These are phyloP conservation scores for Euplagia quadripunctaria DNA, from an alignment of 2,888 invertebrate species.

Conservation along the genomic window DNA sequence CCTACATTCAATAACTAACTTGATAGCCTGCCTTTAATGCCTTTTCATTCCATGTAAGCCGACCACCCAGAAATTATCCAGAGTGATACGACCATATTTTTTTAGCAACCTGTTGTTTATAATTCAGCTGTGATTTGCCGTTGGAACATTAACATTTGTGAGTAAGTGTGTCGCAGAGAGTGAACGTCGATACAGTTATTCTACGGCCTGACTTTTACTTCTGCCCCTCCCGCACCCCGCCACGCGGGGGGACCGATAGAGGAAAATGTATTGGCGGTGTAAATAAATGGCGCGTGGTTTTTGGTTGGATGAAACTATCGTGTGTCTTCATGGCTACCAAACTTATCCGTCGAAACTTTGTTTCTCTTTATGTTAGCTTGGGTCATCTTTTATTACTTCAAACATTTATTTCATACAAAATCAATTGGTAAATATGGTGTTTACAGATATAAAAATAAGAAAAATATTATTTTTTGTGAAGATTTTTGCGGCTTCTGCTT, in stretches of 20 bases:
- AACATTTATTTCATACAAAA: neutral
- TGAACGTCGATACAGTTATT: constrained; percentile 80
- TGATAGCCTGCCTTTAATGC: neutral
- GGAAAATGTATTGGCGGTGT: constrained; percentile 17
- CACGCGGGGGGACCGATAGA: constrained; percentile 13
- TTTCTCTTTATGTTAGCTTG: neutral
- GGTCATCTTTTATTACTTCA: neutral
- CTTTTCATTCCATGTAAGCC: constrained; percentile 9
- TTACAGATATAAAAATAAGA: neutral
- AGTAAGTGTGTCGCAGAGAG: constrained; percentile 74
- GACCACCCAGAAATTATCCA: constrained; percentile 1
- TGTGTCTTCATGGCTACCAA: neutral
- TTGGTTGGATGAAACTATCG: neutral
- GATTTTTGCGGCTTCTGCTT: no score
- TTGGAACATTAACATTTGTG: constrained; percentile 37
- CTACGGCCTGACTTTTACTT: constrained; percentile 80
- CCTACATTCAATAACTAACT: constrained; percentile 2
- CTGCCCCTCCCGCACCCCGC: constrained; percentile 55
- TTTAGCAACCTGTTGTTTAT: constrained; percentile 27
- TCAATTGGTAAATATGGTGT: neutral
- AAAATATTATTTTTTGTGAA: no score
- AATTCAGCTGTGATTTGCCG: constrained; percentile 42
- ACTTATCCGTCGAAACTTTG: neutral
- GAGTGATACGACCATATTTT: constrained; percentile 5
- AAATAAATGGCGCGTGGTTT: constrained; percentile 15